Percentiles rank a stretch among this genome's conserved stretches.
Evolutionary conservation across 2,113 vertebrate genomes (phyloP).

Genomic region (Callipepla californica): DNA sequence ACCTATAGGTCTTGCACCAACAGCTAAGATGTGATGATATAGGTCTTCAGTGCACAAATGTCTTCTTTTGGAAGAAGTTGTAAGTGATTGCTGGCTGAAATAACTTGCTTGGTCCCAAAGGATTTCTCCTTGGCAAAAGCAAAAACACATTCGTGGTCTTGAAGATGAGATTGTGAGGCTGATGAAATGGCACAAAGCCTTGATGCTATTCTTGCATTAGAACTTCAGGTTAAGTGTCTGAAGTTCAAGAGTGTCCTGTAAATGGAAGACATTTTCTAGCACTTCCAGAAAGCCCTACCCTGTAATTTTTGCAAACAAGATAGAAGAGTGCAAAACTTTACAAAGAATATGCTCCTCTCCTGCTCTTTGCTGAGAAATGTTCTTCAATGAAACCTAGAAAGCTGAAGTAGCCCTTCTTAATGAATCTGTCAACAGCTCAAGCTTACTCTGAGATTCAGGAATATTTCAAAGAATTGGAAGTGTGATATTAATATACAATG

Average conservation of each 20-base stretch:
- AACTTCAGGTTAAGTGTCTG: not conserved
- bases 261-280: not conserved
- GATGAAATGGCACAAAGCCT: not conserved
- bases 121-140: not conserved
- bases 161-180: not conserved
- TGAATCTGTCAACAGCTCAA: not conserved
- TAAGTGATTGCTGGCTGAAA: not conserved
- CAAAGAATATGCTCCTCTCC: not conserved
- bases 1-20: not conserved
- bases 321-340: not conserved
- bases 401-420: not conserved
- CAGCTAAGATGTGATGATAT: not conserved
- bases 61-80: not conserved
- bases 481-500: not conserved
- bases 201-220: not conserved
- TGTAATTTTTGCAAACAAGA: not conserved
- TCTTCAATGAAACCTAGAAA: not conserved
- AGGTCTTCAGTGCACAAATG: not conserved
- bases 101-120: not conserved
- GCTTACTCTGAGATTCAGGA: not conserved
- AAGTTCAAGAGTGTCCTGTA: rapidly evolving
- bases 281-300: not conserved
- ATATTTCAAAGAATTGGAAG: not conserved
- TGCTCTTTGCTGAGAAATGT: not conserved
- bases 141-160: not conserved